Evolutionary conservation across 2,888 invertebrate genomes (phyloP).

Genomic region (Sphaerophoria rueppellii): DNA sequence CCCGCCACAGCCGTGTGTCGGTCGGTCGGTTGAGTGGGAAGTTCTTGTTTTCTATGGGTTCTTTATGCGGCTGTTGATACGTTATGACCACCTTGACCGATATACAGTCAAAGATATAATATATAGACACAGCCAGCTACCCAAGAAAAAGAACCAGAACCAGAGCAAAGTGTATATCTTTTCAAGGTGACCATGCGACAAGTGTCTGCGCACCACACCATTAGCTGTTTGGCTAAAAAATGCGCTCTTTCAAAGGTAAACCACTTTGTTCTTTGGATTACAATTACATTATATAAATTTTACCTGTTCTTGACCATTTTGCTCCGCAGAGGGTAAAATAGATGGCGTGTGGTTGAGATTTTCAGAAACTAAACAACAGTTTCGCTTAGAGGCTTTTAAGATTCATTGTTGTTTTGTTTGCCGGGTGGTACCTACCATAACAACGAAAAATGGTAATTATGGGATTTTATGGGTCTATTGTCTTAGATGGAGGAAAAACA

Average conservation of each 20-base stretch:
- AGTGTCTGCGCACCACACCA: slow-evolving; percentile 41
- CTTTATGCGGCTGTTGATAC: slow-evolving; percentile 35
- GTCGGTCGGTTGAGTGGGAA: slow-evolving; percentile 38
- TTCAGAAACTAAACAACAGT: slow-evolving; percentile 24
- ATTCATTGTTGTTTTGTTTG: slow-evolving; percentile 31
- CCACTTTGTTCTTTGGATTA: slow-evolving; percentile 59
- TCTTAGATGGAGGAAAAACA: slow-evolving; percentile 25
- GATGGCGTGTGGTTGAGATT: slow-evolving; percentile 4
- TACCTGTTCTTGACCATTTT: slow-evolving; percentile 61
- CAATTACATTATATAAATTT: slow-evolving; percentile 29
- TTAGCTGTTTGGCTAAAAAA: slow-evolving; percentile 37
- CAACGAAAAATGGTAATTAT: slow-evolving; percentile 30
- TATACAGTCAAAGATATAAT: slow-evolving; percentile 59
- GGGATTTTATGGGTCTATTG: slow-evolving; percentile 55
- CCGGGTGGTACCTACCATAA: slow-evolving; percentile 6
- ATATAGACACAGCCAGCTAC: background rate
- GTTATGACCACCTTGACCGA: slow-evolving; percentile 68
- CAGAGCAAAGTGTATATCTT: slow-evolving; percentile 55
- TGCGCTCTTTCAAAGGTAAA: slow-evolving; percentile 67
- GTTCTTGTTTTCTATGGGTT: slow-evolving; percentile 33
- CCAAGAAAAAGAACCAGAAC: slow-evolving; percentile 30
- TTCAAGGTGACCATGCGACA: slow-evolving; percentile 66
- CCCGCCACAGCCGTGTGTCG: slow-evolving; percentile 7
- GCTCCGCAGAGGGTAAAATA: background rate
- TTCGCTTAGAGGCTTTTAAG: slow-evolving; percentile 4